These are phyloP conservation scores for Athalia rosae DNA, from an alignment of 2,888 invertebrate species.

Conservation along the genomic window DNA sequence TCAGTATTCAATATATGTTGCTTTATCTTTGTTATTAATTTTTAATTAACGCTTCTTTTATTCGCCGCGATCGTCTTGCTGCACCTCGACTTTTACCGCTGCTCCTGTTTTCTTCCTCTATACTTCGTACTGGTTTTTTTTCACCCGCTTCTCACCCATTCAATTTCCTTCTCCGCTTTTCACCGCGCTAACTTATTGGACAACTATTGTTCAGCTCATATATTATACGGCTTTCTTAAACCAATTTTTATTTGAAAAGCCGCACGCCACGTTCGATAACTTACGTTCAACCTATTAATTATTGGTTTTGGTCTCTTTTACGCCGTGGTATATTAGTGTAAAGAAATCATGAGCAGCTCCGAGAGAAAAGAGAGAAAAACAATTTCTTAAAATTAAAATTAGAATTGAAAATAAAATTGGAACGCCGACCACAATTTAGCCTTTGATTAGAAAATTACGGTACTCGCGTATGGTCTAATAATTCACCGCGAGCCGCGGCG, in stretches of 20 bases:
- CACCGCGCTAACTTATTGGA: no score
- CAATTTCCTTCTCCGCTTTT: no score
- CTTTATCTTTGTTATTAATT: constrained; percentile 59
- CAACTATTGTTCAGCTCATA: no score
- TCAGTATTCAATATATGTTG: constrained; percentile 25
- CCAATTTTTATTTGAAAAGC: no score
- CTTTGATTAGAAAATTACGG: constrained; percentile 13
- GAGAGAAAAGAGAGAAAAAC: not conserved
- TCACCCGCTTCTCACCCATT: no score
- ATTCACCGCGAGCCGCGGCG: no score
- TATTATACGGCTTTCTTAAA: no score
- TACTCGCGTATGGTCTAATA: not conserved
- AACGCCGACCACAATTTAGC: not conserved
- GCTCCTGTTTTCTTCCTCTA: not conserved
- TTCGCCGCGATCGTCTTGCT: constrained; percentile 28
- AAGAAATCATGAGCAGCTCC: not conserved
- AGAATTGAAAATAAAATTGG: not conserved
- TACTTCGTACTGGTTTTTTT: not conserved
- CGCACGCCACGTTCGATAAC: constrained; percentile 10
- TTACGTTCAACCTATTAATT: constrained; percentile 31
- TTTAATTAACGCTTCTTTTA: constrained; percentile 56
- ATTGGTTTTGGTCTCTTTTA: constrained; percentile 25
- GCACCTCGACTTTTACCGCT: constrained; percentile 2
- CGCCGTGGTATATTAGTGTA: not conserved
- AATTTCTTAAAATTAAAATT: not conserved